These are phyloP conservation scores for Megastigmus dorsalis DNA, from an alignment of 2,888 invertebrate genomes.

Conservation along the genomic window DNA sequence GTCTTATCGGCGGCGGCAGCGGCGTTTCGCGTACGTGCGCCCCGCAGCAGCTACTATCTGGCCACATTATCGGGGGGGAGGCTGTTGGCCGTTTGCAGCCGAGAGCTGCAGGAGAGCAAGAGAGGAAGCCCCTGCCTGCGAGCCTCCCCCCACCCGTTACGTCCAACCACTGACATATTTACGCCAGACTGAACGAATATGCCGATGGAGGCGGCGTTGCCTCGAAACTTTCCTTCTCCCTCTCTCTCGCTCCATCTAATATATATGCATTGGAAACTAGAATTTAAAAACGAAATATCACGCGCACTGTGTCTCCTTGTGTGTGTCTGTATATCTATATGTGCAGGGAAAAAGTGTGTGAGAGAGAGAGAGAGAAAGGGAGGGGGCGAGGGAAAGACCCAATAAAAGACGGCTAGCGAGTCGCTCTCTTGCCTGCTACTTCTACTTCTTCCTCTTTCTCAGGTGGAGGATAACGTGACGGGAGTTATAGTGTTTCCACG, in stretches of 20 bases:
- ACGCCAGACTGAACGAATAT: slow-evolving; percentile 54
- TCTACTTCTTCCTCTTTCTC: slow-evolving; percentile 4
- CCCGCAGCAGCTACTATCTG: slow-evolving; percentile 23
- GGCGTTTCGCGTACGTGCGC: slow-evolving; percentile 40
- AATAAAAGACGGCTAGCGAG: slow-evolving; percentile 12
- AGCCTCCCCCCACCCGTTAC: too few relatives aligned
- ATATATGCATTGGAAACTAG: slow-evolving; percentile 42
- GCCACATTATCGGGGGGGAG: slow-evolving; percentile 46
- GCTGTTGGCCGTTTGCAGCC: too few relatives aligned
- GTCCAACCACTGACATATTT: slow-evolving; percentile 54
- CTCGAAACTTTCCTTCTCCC: neutral
- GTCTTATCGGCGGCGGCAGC: slow-evolving; percentile 38
- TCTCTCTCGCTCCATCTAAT: slow-evolving; percentile 19
- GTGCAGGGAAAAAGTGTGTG: neutral
- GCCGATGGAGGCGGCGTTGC: too few relatives aligned
- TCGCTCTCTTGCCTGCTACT: neutral
- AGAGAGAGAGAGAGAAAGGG: neutral
- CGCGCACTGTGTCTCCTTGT: slow-evolving; percentile 2
- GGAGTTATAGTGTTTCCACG: slow-evolving; percentile 48
- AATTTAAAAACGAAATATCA: slow-evolving; percentile 49
- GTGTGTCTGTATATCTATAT: too few relatives aligned
- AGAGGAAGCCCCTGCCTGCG: too few relatives aligned
- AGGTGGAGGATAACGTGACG: slow-evolving; percentile 41
- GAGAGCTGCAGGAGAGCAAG: neutral
- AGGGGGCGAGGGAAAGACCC: neutral